Base-by-base conservation (phyloP, 2,797 vertebrate species). In the Schizopygopsis malacanthus region DNA sequence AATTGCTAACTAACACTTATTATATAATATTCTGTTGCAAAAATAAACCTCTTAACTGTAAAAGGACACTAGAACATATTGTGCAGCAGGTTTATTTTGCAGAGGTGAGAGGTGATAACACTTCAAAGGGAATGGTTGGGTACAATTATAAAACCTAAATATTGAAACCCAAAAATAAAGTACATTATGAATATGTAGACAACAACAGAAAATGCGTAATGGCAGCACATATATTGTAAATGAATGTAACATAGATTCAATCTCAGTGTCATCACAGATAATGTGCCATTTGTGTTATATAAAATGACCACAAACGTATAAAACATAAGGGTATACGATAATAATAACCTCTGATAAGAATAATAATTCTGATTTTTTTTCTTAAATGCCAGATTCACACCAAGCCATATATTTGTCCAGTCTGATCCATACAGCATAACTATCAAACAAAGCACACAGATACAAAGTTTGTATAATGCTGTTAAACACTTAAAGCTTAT, bases 71-170 rank as follows among this genome's bases (percentile, higher is more conserved):
- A 25, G 20, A 50, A 67, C 12, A 20, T 5, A 47, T 7, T 8
- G 16, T 73, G 25, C 77, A 43, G 8, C 9, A 56, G 28, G 4
- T 89, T 90, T 91, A 89, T 89, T 90, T 87, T 71, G 52, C 37
- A 76, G 54, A 65, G 37, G 54, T 63, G 37, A 73, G 18, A 84
- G 10, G 73, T 25, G 71, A 81, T 45, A 79, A 79, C 43, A 71
- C 70, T 71, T 37, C 63, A 65, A 81, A 79, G 52, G 39, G 12
- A 84, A 61, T 28, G 39, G 12, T 37, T 77, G 75, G 75, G 37
- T 76, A 86, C n/a, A 86, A 75, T 83, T 85, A 78, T 39, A 47
- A 65, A 79, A 73, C 25, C 22, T 63, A 69, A 20, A 79, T 41
- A n/a, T n/a, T n/a, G n/a, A n/a, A n/a, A n/a, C n/a, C n/a, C 70